Evolutionary conservation across 37 sponge, comb jelly and placozoan species (phyloP), one percentile per base, ranked within the genome.

Genomic region (Beroe ovata): DNA sequence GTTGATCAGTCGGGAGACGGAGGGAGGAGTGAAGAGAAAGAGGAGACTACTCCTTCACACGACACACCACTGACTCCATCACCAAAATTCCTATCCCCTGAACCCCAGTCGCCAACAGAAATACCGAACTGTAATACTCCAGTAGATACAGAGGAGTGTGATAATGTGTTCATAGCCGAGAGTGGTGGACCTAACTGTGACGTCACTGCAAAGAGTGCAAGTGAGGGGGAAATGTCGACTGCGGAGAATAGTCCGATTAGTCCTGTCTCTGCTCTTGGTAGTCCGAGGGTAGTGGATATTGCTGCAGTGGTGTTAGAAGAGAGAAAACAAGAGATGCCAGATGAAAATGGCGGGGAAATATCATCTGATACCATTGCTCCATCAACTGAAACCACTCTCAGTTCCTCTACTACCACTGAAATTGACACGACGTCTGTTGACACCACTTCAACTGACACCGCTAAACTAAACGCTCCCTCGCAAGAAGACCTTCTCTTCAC

Each of bases 71-170:
- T 6, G 54, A 47, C 11, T 47, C 54, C 54, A 11, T 47, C 69
- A 8, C 35, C 69, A 26, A 30, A 26, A 18, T 66, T 66, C 36
- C 69, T 11, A 8, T 66, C 69, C 1, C 69, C 69, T 18, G 69
- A 66, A 30, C 69, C 69, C 14, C 32, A 66, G 69, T 66, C 69
- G 3, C 69, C 69, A 19, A 66, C 69, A 2, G 54, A 47, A 11
- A 6, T 47, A 11, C 11, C 54, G 6, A 47, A 47, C 11, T n/a
- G n/a, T n/a, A n/a, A n/a, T n/a, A n/a, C n/a, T n/a, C n/a, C n/a
- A n/a, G n/a, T n/a, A n/a, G 54, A 47, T 6, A 11, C 6, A 47
- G 54, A 47, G 54, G 54, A 47, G 11, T 6, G 11, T 6, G 11
- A 47, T 6, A 11, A 11, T 6, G 54, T 16, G 54, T 47, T 47